phyloP scores from a whole-genome alignment of 92 coral and sea anemone genomes.

The Chrysogorgia sp. region DNA sequence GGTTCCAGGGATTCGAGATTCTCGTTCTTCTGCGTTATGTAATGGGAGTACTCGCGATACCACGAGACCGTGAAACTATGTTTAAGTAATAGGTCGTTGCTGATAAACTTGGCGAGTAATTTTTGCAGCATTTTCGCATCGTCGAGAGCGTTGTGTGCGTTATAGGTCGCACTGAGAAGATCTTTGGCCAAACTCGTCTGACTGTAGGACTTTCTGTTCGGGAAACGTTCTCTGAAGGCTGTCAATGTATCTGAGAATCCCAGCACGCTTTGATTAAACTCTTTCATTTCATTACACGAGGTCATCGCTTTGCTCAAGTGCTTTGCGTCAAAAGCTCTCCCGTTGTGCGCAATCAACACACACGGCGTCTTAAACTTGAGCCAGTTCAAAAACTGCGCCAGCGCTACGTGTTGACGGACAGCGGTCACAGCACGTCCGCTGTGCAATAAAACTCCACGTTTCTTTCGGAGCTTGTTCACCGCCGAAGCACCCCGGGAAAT shows the following conservation, averaged over 20 bases:
- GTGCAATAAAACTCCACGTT: slow-evolving; percentile 59
- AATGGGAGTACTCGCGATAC: slow-evolving; percentile 39
- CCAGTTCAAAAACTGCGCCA: slow-evolving; percentile 48
- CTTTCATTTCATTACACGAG: slow-evolving; percentile 32
- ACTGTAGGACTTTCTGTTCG: slow-evolving; percentile 56
- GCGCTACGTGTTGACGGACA: slow-evolving; percentile 29
- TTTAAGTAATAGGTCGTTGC: slow-evolving; percentile 42
- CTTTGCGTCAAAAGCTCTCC: slow-evolving; percentile 58
- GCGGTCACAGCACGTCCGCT: slow-evolving; percentile 60
- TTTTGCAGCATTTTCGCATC: slow-evolving; percentile 60
- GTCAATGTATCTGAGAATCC: slow-evolving; percentile 66
- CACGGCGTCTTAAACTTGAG: slow-evolving; percentile 50
- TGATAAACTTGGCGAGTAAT: slow-evolving; percentile 52
- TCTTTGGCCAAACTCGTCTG: slow-evolving; percentile 57
- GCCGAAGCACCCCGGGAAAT: slow-evolving; percentile 63
- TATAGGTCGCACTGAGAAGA: slow-evolving; percentile 55
- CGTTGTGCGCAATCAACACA: slow-evolving; percentile 66
- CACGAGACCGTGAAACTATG: slow-evolving; percentile 64
- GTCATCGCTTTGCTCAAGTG: slow-evolving; percentile 47
- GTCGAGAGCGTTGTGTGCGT: slow-evolving; percentile 63
- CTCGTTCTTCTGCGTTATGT: slow-evolving; percentile 44
- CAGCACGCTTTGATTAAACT: slow-evolving; percentile 36
- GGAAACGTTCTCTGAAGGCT: slow-evolving; percentile 65
- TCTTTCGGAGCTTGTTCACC: slow-evolving; percentile 56
- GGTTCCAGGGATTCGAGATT: slow-evolving; percentile 44